phyloP scores from a whole-genome alignment of 2,888 invertebrate genomes.

The Diplolepis rosae region DNA sequence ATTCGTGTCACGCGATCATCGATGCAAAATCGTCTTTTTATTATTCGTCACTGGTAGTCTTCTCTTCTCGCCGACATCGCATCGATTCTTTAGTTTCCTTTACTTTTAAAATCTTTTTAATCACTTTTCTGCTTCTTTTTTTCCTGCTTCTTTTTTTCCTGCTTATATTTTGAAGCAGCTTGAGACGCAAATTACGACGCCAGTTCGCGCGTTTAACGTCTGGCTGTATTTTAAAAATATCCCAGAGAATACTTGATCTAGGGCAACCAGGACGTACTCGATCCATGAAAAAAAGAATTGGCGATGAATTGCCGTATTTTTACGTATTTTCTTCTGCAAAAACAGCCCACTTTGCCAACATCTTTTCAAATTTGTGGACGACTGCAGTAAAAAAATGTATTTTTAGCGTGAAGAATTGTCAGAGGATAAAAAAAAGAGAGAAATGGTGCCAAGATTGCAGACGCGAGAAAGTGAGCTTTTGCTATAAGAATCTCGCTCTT shows the following conservation, averaged over 20 bases:
- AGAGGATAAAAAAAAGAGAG: not conserved
- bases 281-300: conserved; percentile 15
- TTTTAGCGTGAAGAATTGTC: not conserved
- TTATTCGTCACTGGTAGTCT: not conserved
- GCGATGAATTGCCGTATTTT: conserved; percentile 38
- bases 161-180: not conserved
- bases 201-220: not conserved
- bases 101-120: not conserved
- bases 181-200: not conserved
- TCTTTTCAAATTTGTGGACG: conserved; percentile 4
- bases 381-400: conserved; percentile 20
- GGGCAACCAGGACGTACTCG: conserved; percentile 69
- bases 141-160: not conserved
- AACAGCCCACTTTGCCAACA: conserved; percentile 40
- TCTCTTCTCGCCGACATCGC: not conserved
- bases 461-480: not conserved
- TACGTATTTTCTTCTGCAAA: conserved; percentile 38
- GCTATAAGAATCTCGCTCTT: not conserved
- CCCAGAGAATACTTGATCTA: conserved; percentile 67
- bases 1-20: not conserved
- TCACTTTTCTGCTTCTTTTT: not conserved
- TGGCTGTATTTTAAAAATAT: conserved; percentile 66
- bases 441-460: conserved; percentile 3
- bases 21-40: not conserved
- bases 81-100: not conserved